Conservation (phyloP, 2,113 vertebrate species). For the Tretioscincus oriximinensis region DNA sequence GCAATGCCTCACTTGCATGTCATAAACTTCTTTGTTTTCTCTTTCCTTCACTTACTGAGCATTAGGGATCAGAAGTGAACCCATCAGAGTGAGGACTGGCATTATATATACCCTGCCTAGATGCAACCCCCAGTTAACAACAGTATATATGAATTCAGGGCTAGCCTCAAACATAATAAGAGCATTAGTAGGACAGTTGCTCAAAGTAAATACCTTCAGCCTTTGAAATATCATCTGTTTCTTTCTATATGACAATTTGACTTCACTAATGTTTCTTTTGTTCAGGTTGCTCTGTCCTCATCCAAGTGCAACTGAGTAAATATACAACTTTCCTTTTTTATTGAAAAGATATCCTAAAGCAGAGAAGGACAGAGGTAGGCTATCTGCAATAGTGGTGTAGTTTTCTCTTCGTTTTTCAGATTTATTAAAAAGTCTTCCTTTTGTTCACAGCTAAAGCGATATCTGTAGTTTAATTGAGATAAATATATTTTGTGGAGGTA, state of each 20-base stretch:
- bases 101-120: not conserved
- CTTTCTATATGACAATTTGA: not conserved
- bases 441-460: not conserved
- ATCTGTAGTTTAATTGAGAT: not conserved
- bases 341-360: not conserved
- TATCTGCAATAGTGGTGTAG: not conserved
- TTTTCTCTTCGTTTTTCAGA: not conserved
- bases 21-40: not conserved
- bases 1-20: not conserved
- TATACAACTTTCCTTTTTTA: not conserved
- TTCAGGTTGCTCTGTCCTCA: conserved; percentile 2
- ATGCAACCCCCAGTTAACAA: not conserved
- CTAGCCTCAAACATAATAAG: too few species aligned
- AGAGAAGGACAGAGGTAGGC: not conserved
- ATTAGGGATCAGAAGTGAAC: too few species aligned
- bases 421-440: not conserved
- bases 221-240: conserved; percentile 1
- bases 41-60: not conserved
- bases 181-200: not conserved
- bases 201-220: not conserved
- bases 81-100: not conserved
- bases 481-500: not conserved
- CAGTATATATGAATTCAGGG: not conserved
- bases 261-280: not conserved
- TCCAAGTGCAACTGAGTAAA: not conserved